Base-by-base conservation (phyloP, 1,140 invertebrate species). In the Macrotrachela quadricornifera region DNA sequence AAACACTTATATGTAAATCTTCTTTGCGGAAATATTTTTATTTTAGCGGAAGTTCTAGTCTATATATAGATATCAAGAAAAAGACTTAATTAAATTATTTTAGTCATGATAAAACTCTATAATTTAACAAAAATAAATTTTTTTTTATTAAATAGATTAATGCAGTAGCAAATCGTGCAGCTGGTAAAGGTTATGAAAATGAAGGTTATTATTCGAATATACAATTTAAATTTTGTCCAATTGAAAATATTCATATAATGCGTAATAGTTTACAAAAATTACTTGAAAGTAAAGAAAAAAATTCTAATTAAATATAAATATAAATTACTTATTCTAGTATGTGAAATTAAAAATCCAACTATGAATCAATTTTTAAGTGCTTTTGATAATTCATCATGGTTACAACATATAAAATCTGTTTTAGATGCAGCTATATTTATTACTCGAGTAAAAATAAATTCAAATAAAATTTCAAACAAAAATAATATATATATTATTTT, bases 191-290 rank as follows among this genome's bases (percentile, higher is more conserved):
- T 1, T 97, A 95, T 63, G 94, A 99, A 70, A 95, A 94, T 70
- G 88, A 94, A 71, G 84, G 82, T 46, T 91, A 91, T 65, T 99
- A 99, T 71, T 84, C 90, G 61, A 94, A 95, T 69, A 96, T 96
- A 46, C 94, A 95, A 71, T 97, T 97, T 68, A 82, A 95, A 63
- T 99, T 97, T 69, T 80, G 90, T 59, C 90, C 88, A 40, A 94
- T 99, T 62, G 92, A 97, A 70, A 99, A 99, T 68, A 99, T 99
- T 61, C 94, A 99, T 65, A 87, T 95, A 0, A 97, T 99, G 85
- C 76, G 94, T 59, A 81, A 78, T 61, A 95, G 88, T 69, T 73
- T 96, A 40, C 76, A 80, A 59, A 95, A 95, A 72, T 72, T 99
- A 10, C 76, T 92, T 45, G 91, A 97, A 71, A 81, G 86, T 92